A percentile compares a stretch with the other conserved stretches of the same genome.
These are phyloP conservation scores for Rhodeus uyekii DNA, from an alignment of 2,797 vertebrate genomes.

Conservation along the genomic window DNA sequence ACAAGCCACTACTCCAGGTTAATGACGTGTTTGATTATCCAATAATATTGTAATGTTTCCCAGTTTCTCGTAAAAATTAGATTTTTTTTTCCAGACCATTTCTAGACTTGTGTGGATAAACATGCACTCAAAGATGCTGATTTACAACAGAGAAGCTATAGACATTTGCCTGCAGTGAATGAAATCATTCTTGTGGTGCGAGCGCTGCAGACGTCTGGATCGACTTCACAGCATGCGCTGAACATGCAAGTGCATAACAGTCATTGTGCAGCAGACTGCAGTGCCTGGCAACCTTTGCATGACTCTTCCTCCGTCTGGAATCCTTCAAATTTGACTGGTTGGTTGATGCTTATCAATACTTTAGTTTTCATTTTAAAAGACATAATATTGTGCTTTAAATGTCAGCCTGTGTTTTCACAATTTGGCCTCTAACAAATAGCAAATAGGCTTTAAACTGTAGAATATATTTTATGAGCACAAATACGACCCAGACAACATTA, in stretches of 20 bases:
- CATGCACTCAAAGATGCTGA: slow-evolving; percentile 46
- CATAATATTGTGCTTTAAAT: slow-evolving; percentile 10
- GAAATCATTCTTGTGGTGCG: slow-evolving; percentile 67
- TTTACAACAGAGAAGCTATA: slow-evolving; percentile 56
- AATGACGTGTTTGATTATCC: background rate
- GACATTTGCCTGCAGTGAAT: slow-evolving; percentile 63
- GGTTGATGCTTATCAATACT: slow-evolving; percentile 14
- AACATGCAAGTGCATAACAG: slow-evolving; percentile 39
- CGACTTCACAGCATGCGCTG: slow-evolving; percentile 49
- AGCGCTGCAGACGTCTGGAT: slow-evolving; percentile 67
- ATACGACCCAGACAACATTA: no score
- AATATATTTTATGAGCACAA: no score
- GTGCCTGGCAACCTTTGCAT: slow-evolving; percentile 31
- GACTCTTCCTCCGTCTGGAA: slow-evolving; percentile 11
- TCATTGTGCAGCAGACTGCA: slow-evolving; percentile 23
- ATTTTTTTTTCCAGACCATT: background rate
- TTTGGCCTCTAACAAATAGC: background rate
- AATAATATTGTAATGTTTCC: background rate
- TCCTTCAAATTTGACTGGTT: background rate
- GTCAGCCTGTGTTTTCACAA: background rate
- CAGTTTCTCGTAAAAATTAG: background rate
- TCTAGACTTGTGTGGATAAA: slow-evolving; percentile 30
- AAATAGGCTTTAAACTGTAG: no score
- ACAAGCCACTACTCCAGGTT: background rate
- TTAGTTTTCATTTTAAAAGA: slow-evolving; percentile 16